phyloP scores from a whole-genome alignment of 2,113 vertebrate genomes.

The Uria aalge region DNA sequence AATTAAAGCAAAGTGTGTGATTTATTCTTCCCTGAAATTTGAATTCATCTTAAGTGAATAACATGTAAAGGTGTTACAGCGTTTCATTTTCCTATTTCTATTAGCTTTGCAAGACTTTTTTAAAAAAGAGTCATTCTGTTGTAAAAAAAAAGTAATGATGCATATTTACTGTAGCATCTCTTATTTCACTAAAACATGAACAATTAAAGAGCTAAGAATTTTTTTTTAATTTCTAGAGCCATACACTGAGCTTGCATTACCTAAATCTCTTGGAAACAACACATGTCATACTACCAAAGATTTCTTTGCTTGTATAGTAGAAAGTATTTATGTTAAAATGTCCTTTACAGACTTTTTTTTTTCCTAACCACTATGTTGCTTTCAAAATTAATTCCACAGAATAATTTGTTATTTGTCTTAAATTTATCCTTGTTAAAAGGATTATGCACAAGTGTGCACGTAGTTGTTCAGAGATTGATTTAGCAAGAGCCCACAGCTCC shows the following conservation, averaged over 20 bases:
- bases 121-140: not conserved
- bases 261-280: not conserved
- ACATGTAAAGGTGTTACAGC: not conserved
- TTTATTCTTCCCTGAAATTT: not conserved
- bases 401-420: not conserved
- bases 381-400: not conserved
- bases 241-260: not conserved
- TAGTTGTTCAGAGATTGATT: not conserved
- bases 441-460: not conserved
- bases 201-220: not conserved
- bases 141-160: not conserved
- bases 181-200: not conserved
- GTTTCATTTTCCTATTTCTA: not conserved
- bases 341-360: not conserved
- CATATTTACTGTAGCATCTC: not conserved
- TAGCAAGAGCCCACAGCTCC: not conserved
- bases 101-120: not conserved
- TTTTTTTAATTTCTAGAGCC: not conserved
- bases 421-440: not conserved
- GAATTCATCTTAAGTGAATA: not conserved
- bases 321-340: not conserved
- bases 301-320: not conserved
- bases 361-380: not conserved
- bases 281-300: fast-evolving
- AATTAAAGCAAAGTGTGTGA: not conserved